Evolutionary conservation across 37 sponge, comb jelly and placozoan species (phyloP), one percentile per base, ranked within the genome.

Genomic region (Theonella swinhoei): DNA sequence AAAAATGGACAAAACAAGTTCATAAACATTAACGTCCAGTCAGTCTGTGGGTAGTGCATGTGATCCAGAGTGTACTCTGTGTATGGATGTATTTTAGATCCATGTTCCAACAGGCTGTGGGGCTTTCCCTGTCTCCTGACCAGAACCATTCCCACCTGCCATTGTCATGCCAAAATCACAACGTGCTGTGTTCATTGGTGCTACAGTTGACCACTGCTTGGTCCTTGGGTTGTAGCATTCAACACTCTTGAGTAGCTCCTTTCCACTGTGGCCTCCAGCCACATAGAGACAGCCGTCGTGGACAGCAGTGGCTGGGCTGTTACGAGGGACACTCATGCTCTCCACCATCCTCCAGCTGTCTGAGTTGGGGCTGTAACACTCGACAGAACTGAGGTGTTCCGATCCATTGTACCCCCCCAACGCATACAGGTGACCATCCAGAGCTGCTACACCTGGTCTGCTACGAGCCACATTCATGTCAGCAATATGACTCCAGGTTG

Each of bases 251-350:
- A 77, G 35, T 2, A 85, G 23, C 24, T 26, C 29, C 78, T 70
- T 76, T 22, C 86, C 86, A 43, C 77, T 62, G 41, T 85, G 62
- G 2, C 86, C 86, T n/a, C 86, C 86, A 70, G 70, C 69, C 32
- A 77, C 70, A 3, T 70, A 54, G 31, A 85, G 42, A 0, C 63
- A 25, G 7, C 41, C 61, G 2, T 43, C 70, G 20, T 32, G 34
- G 9, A 17, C 68, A 25, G 70, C 62, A 24, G 77, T 41, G 24
- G 72, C 79, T 0, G 86, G 86, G 34, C 86, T 85, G 62, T 85
- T 85, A 25, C 86, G 41, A 3, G 78, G 86, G 28, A 33, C 31
- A 26, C 39, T 37, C 86, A 85, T 77, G 59, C 41, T n/a, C 23
- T 65, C 84, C 17, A 77, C 32, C 47, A 85, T 54, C 5, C 32